These are phyloP conservation scores for Sinocyclocheilus grahami DNA, from an alignment of 2,113 vertebrate species.

Conservation along the genomic window DNA sequence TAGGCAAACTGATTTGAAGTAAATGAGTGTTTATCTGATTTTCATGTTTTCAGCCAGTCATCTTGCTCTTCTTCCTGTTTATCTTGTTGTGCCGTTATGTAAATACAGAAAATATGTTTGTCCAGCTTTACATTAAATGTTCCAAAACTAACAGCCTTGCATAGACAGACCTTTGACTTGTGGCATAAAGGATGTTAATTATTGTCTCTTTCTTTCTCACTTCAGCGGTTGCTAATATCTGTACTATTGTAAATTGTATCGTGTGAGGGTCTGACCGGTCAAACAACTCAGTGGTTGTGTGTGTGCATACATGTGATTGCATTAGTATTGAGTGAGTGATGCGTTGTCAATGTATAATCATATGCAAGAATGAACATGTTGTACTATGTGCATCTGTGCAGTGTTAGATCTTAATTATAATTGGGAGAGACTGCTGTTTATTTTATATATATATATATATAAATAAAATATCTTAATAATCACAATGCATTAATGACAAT, in stretches of 20 bases:
- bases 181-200: not conserved
- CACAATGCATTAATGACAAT: not conserved
- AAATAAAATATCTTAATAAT: not conserved
- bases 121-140: not conserved
- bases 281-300: conserved; percentile 49
- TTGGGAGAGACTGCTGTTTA: not conserved
- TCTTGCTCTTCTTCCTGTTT: not conserved
- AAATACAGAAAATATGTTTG: not conserved
- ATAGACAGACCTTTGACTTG: not conserved
- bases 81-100: conserved; percentile 19
- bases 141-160: not conserved
- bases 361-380: not conserved
- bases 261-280: conserved; percentile 53
- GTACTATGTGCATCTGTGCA: not conserved
- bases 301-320: not conserved
- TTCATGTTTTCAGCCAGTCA: not conserved
- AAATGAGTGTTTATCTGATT: conserved; percentile 3
- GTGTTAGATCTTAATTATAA: not conserved
- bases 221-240: not conserved
- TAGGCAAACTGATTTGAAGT: not conserved
- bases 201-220: not conserved
- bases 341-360: not conserved
- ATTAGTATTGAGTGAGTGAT: conserved; percentile 1
- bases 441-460: not conserved
- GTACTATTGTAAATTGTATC: conserved; percentile 59